phyloP scores from a whole-genome alignment of 2,888 invertebrate species.

The Junonia oenone region DNA sequence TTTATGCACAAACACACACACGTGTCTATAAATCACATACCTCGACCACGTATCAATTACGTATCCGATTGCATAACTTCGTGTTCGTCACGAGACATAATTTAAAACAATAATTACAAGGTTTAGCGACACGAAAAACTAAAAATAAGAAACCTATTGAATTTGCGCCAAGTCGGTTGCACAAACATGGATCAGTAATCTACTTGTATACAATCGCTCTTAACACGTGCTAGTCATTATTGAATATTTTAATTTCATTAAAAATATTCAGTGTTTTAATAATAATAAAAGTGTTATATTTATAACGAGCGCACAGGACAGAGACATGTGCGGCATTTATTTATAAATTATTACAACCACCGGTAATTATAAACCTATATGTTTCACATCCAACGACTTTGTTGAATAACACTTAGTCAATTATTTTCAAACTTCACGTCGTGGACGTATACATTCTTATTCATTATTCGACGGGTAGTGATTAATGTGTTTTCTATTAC shows the following conservation, averaged over 20 bases:
- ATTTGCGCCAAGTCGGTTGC: constrained; percentile 46
- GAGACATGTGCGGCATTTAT: background rate
- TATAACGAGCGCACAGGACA: background rate
- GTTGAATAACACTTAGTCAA: constrained; percentile 53
- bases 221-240: constrained; percentile 4
- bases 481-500: constrained; percentile 70
- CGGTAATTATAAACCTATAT: background rate
- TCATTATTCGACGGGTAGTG: constrained; percentile 50
- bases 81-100: constrained; percentile 6
- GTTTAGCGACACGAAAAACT: constrained; percentile 29
- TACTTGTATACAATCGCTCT: constrained; percentile 13
- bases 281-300: constrained; percentile 1
- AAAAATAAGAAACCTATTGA: constrained; percentile 44
- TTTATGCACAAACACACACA: background rate
- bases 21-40: no score
- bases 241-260: background rate
- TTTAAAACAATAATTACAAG: constrained; percentile 28
- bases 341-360: constrained; percentile 12
- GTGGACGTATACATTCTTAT: constrained; percentile 39
- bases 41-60: background rate
- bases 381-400: constrained; percentile 33
- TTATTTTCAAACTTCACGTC: constrained; percentile 64
- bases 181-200: constrained; percentile 36
- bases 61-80: background rate
- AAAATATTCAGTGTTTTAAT: background rate